Base-by-base conservation (phyloP, 2,113 vertebrate species). In the Anas platyrhynchos region DNA sequence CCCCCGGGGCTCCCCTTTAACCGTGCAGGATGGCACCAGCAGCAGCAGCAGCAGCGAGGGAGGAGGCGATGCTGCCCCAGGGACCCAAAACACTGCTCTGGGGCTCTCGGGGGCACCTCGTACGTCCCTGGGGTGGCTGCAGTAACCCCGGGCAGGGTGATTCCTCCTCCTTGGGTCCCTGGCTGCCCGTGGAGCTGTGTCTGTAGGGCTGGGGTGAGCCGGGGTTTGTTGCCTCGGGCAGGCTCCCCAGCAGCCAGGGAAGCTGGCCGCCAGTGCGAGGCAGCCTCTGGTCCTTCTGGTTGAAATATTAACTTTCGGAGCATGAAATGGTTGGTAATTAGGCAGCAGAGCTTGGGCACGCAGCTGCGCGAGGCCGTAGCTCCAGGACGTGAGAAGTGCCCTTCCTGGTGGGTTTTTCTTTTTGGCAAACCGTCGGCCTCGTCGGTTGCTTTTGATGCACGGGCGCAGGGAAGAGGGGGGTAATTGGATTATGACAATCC, bases 361-460 rank as follows among this genome's bases (percentile, higher is more conserved):
- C 2, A 25, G 77, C 59, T 1, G 11, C 2, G 27, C 0, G 2
- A 62, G 77, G 74, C 16, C 6, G 5, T 7, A 29, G 36, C 71
- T 81, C 58, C 0, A 5, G 68, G 80, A 26, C 9, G n/a, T 0
- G 3, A 34, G 41, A 54, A 16, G 41, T 29, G 22, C 50, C 50
- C 38, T 67, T 15, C 16, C 23, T 21, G 36, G 50, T 52, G 22
- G 7, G 13, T 48, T 41, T 26, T 38, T 43, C 17, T 20, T 46
- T 44, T 15, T 38, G 36, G 50, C 73, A 44, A 27, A 17, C 50
- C 5, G 3, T 68, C 20, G 2, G 68, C 59, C 55, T 72, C 34
- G 29, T 34, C 29, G 1, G 25, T 38, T 50, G 63, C 68, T n/a
- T 44, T 52, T 3, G 17, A 25, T 34, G 21, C 11, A 27, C 9